phyloP scores from a whole-genome alignment of 2,113 vertebrate species.

The Murina feae region DNA sequence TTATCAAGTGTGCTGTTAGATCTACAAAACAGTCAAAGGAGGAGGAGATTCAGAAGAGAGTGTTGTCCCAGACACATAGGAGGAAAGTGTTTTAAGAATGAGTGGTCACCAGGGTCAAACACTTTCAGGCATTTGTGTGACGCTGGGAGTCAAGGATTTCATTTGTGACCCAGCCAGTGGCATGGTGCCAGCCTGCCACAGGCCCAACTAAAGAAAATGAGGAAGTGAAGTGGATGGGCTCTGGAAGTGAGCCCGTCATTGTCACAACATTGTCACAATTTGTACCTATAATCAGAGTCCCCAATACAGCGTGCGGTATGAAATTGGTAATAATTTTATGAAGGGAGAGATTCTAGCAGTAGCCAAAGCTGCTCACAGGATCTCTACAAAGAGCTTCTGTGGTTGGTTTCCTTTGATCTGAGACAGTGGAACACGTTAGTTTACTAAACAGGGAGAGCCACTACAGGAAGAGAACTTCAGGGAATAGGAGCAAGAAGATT shows the following conservation, averaged over 20 bases:
- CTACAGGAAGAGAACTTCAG: not conserved
- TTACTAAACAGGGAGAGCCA: not conserved
- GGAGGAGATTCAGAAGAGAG: not conserved
- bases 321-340: not conserved
- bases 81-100: not conserved
- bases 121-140: not conserved
- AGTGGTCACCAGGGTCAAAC: not conserved
- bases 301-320: rapidly evolving
- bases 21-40: not conserved
- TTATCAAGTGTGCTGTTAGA: not conserved
- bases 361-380: not conserved
- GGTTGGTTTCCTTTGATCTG: not conserved
- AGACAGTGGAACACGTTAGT: not conserved
- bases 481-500: not conserved
- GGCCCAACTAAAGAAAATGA: not conserved
- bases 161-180: not conserved
- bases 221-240: not conserved
- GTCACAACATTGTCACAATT: not conserved
- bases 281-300: too few species aligned
- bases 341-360: not conserved
- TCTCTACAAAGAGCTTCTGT: not conserved
- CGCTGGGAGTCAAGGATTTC: not conserved
- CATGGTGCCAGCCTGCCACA: not conserved
- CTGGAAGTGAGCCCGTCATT: too few species aligned
- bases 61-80: not conserved